Percentiles rank a stretch among this genome's conserved stretches.
Conservation (phyloP, 2,113 vertebrate genomes). For the Dicaeum eximium region DNA sequence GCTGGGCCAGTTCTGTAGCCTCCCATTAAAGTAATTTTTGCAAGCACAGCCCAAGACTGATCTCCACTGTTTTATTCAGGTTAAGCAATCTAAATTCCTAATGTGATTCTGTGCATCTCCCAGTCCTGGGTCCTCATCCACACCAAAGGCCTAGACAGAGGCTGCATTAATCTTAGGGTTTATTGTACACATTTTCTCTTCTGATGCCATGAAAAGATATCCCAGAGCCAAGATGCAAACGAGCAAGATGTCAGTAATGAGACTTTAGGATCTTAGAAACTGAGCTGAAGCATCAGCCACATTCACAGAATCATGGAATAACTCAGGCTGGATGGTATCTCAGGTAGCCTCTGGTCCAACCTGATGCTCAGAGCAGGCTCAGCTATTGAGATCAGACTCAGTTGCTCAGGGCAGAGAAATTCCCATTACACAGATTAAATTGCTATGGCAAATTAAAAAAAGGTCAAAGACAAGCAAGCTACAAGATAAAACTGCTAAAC, state of each 20-base stretch:
- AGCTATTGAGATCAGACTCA: not conserved
- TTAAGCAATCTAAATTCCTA: not conserved
- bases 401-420: not conserved
- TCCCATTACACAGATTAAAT: not conserved
- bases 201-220: not conserved
- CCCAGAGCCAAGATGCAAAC: not conserved
- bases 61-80: not conserved
- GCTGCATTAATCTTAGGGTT: not conserved
- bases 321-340: not conserved
- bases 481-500: not conserved
- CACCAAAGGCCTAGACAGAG: not conserved
- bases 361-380: not conserved
- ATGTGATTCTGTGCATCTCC: not conserved
- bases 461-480: not conserved
- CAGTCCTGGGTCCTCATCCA: not conserved
- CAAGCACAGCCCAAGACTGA: not conserved
- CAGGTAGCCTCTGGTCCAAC: not conserved
- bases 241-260: not conserved
- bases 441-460: not conserved
- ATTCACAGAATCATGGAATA: not conserved
- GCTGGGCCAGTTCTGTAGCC: slow-evolving; percentile 14
- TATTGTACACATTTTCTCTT: not conserved
- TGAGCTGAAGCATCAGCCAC: not conserved
- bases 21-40: not conserved
- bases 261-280: not conserved